Evolutionary conservation across 2,797 vertebrate species (phyloP), one percentile per base, ranked within the genome.

Genomic region (Sylvilagus floridanus): DNA sequence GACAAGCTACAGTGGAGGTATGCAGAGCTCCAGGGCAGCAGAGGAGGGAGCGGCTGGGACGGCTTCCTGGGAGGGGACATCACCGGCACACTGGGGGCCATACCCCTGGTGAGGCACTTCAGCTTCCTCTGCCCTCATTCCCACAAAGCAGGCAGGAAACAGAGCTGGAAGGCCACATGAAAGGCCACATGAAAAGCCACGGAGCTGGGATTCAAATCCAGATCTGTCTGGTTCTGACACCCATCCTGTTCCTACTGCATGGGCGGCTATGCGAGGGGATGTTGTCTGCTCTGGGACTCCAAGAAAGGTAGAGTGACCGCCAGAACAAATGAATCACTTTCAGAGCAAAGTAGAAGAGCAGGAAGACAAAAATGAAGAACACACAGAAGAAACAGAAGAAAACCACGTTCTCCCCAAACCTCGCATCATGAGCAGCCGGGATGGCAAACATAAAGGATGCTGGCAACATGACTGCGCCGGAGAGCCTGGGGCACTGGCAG

Each of bases 331-430:
- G 83, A 60, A 92, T 21, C 68, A 85, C 71, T 66, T 94, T 96
- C 75, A 91, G 75, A 69, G 79, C 71, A 86, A 93, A 93, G 71
- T 65, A 71, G 71, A 94, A 93, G 65, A 87, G 63, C 37, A 96
- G 81, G 73, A 83, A 96, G 28, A 79, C 82, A 60, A 90, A 87
- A 69, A 94, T 66, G 32, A 94, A 92, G 86, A 94, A 94, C 69
- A 93, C 77, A 35, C 63, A 93, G 60, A 91, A 93, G 35, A 92
- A 52, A 50, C 93, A 92, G 54, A 96, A 91, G 57, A 88, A 77
- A 4, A 75, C 73, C 28, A 88, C 9, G 47, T 90, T 96, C 83
- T 96, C 85, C 72, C 79, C 83, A 42, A 50, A 82, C 19, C 88
- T 92, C 52, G 28, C 37, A 35, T 82, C 72, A 2, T 69, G 24